Conservation (phyloP, 2,797 vertebrate species). For the Halcyon chelicuti region DNA sequence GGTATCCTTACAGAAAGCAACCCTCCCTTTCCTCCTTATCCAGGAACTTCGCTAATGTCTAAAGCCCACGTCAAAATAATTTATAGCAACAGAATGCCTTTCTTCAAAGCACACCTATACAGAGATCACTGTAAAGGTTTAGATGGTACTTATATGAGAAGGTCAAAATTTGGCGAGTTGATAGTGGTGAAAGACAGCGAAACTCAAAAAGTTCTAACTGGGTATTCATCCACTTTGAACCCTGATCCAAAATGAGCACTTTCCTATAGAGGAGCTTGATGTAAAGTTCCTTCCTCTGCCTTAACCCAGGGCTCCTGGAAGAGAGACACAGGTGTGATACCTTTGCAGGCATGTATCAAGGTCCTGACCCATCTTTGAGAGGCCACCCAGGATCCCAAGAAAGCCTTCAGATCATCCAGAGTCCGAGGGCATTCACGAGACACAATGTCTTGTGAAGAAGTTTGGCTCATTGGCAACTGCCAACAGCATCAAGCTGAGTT, state of each 20-base stretch:
- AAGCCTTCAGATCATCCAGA: not conserved
- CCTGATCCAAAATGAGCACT: not conserved
- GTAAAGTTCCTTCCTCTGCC: not conserved
- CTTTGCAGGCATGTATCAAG: fast-evolving
- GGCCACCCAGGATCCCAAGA: not conserved
- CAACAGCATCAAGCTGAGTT: not conserved
- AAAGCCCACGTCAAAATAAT: not conserved
- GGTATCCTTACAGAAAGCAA: not conserved
- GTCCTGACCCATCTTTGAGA: not conserved
- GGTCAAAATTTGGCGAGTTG: not conserved
- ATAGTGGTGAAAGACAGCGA: not conserved
- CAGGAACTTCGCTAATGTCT: not conserved
- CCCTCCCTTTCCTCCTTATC: not conserved
- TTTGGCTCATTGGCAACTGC: not conserved
- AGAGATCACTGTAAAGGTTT: not conserved
- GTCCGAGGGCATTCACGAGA: not conserved
- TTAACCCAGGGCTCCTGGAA: not conserved
- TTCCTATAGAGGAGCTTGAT: not conserved
- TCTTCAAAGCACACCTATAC: not conserved
- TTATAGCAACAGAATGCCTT: not conserved
- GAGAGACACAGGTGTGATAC: not conserved
- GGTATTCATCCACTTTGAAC: not conserved
- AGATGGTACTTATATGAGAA: not conserved
- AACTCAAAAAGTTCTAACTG: not conserved
- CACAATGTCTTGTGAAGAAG: not conserved